Base-by-base conservation (phyloP, 2,888 invertebrate species). In the Phalangium opilio region DNA sequence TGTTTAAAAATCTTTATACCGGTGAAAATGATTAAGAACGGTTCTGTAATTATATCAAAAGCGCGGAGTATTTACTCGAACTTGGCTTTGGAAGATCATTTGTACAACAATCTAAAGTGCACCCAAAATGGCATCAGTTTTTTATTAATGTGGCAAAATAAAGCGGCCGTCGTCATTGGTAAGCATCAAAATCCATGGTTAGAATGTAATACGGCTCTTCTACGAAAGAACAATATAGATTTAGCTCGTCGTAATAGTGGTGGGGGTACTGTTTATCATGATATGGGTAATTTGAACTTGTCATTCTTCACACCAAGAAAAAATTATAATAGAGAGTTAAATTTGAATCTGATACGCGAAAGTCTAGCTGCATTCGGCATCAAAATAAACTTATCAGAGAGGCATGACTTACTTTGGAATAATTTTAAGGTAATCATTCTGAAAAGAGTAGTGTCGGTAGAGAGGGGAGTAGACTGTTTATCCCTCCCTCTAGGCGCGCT, bases 141-240 rank as follows among this genome's bases (percentile, higher is more conserved):
- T 2, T 71, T 96, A 63, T 75, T 95, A 67, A 70, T 96, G 48
- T 96, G 93, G 90, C 76, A 81, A 45, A 98, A 95, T 66, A 76
- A 81, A 56, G 93, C 95, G 0, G 83, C 89, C 63, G 85, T 98
- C 45, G 93, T 98, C 4, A 79, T 96, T 63, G 98, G 98, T 5
- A 77, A 87, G 48, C 87, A 95, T 67, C 96, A 96, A 67, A 98
- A 98, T 68, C 90, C 93, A 1, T 98, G 93, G 83, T 65, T 79
- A 32, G 96, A 98, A 66, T 81, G 85, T 1, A 83, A 95, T 65
- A 69, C 86, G 2, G 73, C 77, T 2, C 72, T 73, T 38, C 65
- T 84, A 43, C 63, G 72, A 51, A 75, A 77, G 43, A 71, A 74
- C 38, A 79, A 78, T 14, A 78, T 95, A 48, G 71, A 75, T 11